Evolutionary conservation across 2,113 vertebrate species (phyloP), one percentile per base, ranked within the genome.

Genomic region (Bubo blakistoni): DNA sequence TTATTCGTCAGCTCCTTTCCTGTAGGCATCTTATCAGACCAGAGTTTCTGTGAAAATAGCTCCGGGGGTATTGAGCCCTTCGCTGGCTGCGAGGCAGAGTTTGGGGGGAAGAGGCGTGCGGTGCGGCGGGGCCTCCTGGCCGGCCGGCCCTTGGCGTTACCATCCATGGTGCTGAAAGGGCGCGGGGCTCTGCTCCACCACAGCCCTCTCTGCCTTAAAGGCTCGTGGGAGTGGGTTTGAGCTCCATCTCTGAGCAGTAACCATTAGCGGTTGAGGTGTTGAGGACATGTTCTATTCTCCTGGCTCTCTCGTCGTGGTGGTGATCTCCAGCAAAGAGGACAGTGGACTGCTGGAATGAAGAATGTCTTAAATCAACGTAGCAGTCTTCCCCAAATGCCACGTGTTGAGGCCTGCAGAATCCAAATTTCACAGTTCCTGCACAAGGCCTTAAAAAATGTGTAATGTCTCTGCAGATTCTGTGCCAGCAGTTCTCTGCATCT

Each of bases 41-140:
- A 44, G 3, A 29, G 13, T 40, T 87, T 74, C 49, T 24, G 30
- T 20, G 34, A 16, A 16, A 30, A 20, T 49, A 34, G 8, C 59
- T 30, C 24, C 2, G 38, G 18, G 36, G 24, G 2, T 51, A 9
- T 44, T 38, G 38, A 59, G 42, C 19, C 25, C 36, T 54, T 27
- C 10, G 0, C 1, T n/a, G 81, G 7, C 30, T 18, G 0, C 4
- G 34, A 30, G 55, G 19, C 36, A 1, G 1, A 4, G 59, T 36
- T 58, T 4, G 16, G 22, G 2, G 2, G 65, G 36, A 12, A 44
- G 73, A 47, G 46, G 46, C 46, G 10, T 2, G 46, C 20, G 46
- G 46, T 9, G 46, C 46, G 2, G 44, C 46, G 46, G 46, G 46
- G 46, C 46, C 44, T 11, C 36, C 42, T 16, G 38, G 54, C 51